These are phyloP conservation scores for Drosophila lutescens DNA, from an alignment of 2,888 invertebrate genomes.

Conservation along the genomic window DNA sequence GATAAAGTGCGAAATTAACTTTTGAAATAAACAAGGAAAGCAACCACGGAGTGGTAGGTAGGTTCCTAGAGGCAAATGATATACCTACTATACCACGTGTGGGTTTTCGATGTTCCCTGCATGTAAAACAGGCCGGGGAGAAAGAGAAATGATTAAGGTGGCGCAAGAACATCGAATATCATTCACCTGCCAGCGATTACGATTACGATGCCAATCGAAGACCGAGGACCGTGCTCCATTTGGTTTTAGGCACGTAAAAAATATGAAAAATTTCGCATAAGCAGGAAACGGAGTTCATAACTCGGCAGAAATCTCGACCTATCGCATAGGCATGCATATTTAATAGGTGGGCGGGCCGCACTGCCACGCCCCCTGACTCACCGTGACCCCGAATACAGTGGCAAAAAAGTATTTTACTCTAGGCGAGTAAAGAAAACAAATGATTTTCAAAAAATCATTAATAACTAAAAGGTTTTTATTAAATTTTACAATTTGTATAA, in stretches of 20 bases:
- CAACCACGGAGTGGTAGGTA: slow-evolving; percentile 28
- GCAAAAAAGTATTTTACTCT: background rate
- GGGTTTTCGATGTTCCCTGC: slow-evolving; percentile 2
- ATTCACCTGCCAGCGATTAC: slow-evolving; percentile 25
- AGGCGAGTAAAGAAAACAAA: background rate
- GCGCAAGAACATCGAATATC: slow-evolving; percentile 24
- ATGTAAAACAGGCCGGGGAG: slow-evolving; percentile 56
- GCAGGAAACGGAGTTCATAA: slow-evolving; percentile 59
- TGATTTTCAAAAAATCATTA: no score
- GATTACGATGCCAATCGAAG: slow-evolving; percentile 6
- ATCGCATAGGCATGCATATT: slow-evolving; percentile 72
- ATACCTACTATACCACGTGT: slow-evolving; percentile 37
- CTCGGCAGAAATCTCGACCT: slow-evolving; percentile 51
- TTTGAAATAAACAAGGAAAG: slow-evolving; percentile 73
- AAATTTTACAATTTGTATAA: no score
- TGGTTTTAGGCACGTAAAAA: slow-evolving; percentile 70
- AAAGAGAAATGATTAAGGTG: slow-evolving; percentile 39
- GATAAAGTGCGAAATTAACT: slow-evolving; percentile 78
- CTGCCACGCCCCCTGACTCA: slow-evolving; percentile 11
- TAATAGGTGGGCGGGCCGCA: slow-evolving; percentile 54
- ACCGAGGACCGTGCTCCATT: slow-evolving; percentile 24
- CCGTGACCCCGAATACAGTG: background rate
- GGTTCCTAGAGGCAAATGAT: slow-evolving; percentile 51
- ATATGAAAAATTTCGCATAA: slow-evolving; percentile 72
- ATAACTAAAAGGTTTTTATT: no score